Conservation (phyloP, 2,888 invertebrate species). For the Pherbina coryleti region DNA sequence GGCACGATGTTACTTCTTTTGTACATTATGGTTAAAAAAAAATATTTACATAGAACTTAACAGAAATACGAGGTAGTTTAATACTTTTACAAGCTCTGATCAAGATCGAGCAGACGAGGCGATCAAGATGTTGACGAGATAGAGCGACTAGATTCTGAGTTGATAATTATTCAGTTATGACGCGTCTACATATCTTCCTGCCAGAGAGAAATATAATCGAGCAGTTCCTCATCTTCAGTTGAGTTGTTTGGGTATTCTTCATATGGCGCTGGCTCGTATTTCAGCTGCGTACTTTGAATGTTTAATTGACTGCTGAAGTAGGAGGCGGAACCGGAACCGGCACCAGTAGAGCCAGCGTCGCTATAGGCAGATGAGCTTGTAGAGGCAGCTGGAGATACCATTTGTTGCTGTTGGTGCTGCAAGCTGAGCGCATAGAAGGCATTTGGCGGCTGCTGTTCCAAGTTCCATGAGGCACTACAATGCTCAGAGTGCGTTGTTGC, state of each 20-base stretch:
- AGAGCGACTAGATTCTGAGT: slow-evolving; percentile 41
- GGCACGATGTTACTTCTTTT: slow-evolving; percentile 27
- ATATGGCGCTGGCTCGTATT: slow-evolving; percentile 74
- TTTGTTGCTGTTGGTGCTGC: slow-evolving; percentile 48
- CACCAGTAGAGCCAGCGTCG: slow-evolving; percentile 48
- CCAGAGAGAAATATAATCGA: slow-evolving; percentile 73
- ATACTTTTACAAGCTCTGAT: slow-evolving; percentile 50
- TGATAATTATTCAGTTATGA: neutral
- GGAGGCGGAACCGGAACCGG: slow-evolving; percentile 42
- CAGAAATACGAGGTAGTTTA: slow-evolving; percentile 55
- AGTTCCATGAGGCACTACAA: neutral
- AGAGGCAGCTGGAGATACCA: slow-evolving; percentile 57
- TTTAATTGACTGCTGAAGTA: slow-evolving; percentile 43
- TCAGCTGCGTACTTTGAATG: slow-evolving; percentile 46
- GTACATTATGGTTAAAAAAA: slow-evolving; percentile 25
- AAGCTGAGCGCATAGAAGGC: slow-evolving; percentile 48
- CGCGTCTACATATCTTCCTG: slow-evolving; percentile 61
- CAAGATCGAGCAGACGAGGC: neutral
- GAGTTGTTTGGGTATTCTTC: slow-evolving; percentile 75
- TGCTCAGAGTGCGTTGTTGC: neutral
- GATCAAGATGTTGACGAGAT: neutral
- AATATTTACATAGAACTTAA: slow-evolving; percentile 37
- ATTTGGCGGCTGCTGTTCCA: slow-evolving; percentile 36
- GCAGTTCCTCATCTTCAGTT: slow-evolving; percentile 89
- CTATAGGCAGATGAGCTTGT: slow-evolving; percentile 51